phyloP scores from a whole-genome alignment of 2,113 vertebrate genomes.

The Sylvia atricapilla region DNA sequence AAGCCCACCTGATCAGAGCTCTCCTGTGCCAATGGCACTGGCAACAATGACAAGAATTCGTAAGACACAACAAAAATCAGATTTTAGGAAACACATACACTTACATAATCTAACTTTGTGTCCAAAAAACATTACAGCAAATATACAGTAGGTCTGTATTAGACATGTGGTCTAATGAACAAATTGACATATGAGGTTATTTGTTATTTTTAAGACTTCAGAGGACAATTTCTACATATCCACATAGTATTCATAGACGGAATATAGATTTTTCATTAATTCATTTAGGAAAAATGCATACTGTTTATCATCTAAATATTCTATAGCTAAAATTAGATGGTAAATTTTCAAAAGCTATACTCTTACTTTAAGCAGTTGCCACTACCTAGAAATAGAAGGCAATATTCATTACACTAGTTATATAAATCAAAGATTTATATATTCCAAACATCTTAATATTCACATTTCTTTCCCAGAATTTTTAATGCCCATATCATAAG shows the following conservation, averaged over 20 bases:
- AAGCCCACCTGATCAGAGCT: background rate
- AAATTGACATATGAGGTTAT: background rate
- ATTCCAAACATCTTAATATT: background rate
- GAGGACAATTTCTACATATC: background rate
- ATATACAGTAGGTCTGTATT: background rate
- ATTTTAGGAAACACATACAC: background rate
- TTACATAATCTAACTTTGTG: background rate
- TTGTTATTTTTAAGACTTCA: background rate
- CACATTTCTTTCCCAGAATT: constrained; percentile 17
- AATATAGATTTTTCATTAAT: background rate
- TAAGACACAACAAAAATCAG: background rate
- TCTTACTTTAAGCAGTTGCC: background rate
- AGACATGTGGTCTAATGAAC: background rate
- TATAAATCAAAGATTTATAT: constrained; percentile 5
- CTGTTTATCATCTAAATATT: background rate
- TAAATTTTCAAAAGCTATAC: background rate
- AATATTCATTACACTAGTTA: background rate
- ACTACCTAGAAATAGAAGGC: background rate
- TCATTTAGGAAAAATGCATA: background rate
- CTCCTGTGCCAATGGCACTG: rapidly evolving
- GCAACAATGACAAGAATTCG: background rate
- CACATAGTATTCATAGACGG: background rate
- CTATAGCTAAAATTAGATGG: background rate
- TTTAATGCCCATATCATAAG: background rate
- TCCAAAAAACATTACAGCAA: background rate